phyloP scores from a whole-genome alignment of 37 sponge, comb jelly and placozoan species.

The Ephydatia muelleri region DNA sequence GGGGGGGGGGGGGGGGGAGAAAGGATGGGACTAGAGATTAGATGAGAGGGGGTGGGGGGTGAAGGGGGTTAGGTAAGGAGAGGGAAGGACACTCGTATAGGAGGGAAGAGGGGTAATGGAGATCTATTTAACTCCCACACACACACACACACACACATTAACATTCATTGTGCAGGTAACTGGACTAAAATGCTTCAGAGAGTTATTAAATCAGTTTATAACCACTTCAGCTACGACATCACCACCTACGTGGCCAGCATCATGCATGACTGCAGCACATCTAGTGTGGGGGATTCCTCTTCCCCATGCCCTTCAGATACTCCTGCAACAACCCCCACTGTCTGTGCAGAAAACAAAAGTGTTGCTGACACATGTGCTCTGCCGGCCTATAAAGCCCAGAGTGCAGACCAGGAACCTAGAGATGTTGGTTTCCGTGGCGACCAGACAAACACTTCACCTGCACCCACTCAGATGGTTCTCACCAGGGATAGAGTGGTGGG shows the following conservation, averaged over 20 bases:
- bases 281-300: neutral
- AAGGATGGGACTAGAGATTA: neutral
- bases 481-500: neutral
- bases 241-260: constrained; percentile 39
- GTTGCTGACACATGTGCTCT: neutral
- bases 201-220: constrained; percentile 47
- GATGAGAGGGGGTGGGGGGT: no score
- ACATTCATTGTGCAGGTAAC: constrained; percentile 32
- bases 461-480: neutral
- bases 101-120: no score
- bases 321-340: constrained; percentile 6
- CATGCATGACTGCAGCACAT: neutral
- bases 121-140: no score
- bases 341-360: neutral
- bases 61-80: no score
- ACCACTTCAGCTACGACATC: constrained; percentile 55
- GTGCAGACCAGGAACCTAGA: no score
- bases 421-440: neutral
- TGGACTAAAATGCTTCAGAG: constrained; percentile 56
- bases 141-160: neutral
- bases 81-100: no score
- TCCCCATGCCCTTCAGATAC: neutral
- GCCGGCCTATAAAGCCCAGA: no score
- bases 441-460: neutral
- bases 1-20: neutral